Base-by-base conservation (phyloP, 37 sponge, comb jelly and placozoan species). In the Cliona cf. orientalis region DNA sequence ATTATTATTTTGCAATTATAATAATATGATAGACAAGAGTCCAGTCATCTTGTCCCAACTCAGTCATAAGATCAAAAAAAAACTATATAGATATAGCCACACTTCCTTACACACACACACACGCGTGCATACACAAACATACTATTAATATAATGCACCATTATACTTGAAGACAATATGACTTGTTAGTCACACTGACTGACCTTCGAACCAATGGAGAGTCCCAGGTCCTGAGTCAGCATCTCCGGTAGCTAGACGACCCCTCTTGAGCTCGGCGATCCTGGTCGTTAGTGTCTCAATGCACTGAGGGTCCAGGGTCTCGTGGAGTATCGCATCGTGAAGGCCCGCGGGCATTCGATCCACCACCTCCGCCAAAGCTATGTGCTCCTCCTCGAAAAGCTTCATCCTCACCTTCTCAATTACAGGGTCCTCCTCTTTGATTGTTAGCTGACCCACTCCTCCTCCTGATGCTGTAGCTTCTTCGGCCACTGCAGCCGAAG, bases 191-290 rank as follows among this genome's bases (percentile, higher is more conserved):
- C 61, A 56, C 64, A 25, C 26, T 5, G 62, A 59, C 81, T 43
- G 75, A 84, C 90, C 88, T 76, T 86, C 83, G 60, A 87, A 84
- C 85, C 90, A 89, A 77, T 95, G 96, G 3, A 95, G 79, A 22
- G 92, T 80, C 21, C 90, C 88, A 9, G 70, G 65, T 17, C 68
- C 72, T 35, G 66, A 33, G 34, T 95, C 96, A 0, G 64, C 71
- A 67, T 78, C 69, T 12, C 39, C 71, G 1, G 70, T 58, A 14
- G 96, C 92, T 11, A 95, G 67, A 46, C 89, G 87, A 19, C 91
- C 86, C 26, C 74, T 69, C 36, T 39, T 65, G 49, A 91, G 71
- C 49, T 91, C 87, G 14, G 44, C 32, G 12, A 77, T 44, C 1
- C 91, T 32, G 5, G 26, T 22, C 1, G 35, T 11, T 11, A 91